phyloP scores from a whole-genome alignment of 2,888 invertebrate species.

The Agapostemon virescens region DNA sequence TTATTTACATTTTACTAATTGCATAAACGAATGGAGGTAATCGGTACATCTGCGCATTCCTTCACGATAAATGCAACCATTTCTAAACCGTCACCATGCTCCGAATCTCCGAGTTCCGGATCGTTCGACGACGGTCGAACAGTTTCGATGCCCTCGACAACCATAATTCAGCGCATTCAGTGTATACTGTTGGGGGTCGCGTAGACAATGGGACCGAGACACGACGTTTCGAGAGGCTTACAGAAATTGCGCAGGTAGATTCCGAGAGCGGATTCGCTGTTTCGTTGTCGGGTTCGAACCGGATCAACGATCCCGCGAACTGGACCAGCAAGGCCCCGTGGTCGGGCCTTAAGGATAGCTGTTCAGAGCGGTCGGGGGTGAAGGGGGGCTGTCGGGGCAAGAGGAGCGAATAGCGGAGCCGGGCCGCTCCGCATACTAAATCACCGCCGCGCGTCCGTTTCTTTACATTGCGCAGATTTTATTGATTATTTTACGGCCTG shows the following conservation, averaged over 20 bases:
- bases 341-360: conserved; percentile 53
- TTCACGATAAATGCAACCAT: too few relatives aligned
- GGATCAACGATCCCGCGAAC: conserved; percentile 1
- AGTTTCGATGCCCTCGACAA: not conserved
- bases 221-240: conserved; percentile 1
- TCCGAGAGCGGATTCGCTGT: not conserved
- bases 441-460: conserved; percentile 78
- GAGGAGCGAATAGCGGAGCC: conserved; percentile 38
- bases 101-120: not conserved
- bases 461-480: conserved; percentile 79
- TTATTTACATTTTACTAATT: too few relatives aligned
- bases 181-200: not conserved
- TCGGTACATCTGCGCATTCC: too few relatives aligned
- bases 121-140: not conserved
- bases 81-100: too few relatives aligned
- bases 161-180: not conserved
- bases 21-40: too few relatives aligned
- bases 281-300: not conserved
- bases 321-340: conserved; percentile 7
- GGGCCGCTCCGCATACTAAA: conserved; percentile 72
- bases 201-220: not conserved
- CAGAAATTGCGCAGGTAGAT: not conserved
- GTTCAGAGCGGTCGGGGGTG: too few relatives aligned
- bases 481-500: conserved; percentile 80
- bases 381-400: conserved; percentile 34